Conservation (phyloP, 2,797 vertebrate species). For the Enteromius trimaculatus region DNA sequence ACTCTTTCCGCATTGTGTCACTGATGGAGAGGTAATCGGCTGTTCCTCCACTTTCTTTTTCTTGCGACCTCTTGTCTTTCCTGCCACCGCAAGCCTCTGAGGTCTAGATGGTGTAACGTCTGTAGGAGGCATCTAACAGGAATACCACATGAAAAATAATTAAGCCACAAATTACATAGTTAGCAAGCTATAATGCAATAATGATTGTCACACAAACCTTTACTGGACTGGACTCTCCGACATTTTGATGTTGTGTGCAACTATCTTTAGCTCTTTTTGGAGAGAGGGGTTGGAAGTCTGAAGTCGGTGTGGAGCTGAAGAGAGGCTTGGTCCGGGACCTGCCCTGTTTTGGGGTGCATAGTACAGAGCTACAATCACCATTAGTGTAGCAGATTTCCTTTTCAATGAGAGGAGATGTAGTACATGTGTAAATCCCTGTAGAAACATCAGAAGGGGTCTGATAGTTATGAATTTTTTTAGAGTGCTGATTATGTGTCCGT, state of each 20-base stretch:
- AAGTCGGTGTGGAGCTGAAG: background rate
- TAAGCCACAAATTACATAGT: background rate
- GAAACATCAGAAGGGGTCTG: constrained; percentile 26
- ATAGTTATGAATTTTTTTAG: background rate
- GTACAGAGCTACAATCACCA: background rate
- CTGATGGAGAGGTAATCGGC: too few relatives aligned
- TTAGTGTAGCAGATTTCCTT: constrained; percentile 21
- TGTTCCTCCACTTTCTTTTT: too few relatives aligned
- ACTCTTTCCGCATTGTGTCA: too few relatives aligned
- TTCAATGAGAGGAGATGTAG: constrained; percentile 3
- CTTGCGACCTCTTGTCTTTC: too few relatives aligned
- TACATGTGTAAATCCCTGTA: background rate
- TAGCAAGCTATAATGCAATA: background rate
- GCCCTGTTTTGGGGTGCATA: constrained; percentile 9
- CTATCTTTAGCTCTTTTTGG: background rate
- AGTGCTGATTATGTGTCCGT: background rate
- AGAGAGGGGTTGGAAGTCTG: background rate
- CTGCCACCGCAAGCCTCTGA: too few relatives aligned
- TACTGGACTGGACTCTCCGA: background rate
- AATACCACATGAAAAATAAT: constrained; percentile 12
- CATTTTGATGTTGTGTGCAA: background rate
- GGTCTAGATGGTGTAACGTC: too few relatives aligned
- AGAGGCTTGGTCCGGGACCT: background rate
- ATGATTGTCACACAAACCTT: constrained; percentile 28
- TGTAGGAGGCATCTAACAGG: background rate